These are phyloP conservation scores for Plemyria rubiginata DNA, from an alignment of 2,888 invertebrate genomes.

Conservation along the genomic window DNA sequence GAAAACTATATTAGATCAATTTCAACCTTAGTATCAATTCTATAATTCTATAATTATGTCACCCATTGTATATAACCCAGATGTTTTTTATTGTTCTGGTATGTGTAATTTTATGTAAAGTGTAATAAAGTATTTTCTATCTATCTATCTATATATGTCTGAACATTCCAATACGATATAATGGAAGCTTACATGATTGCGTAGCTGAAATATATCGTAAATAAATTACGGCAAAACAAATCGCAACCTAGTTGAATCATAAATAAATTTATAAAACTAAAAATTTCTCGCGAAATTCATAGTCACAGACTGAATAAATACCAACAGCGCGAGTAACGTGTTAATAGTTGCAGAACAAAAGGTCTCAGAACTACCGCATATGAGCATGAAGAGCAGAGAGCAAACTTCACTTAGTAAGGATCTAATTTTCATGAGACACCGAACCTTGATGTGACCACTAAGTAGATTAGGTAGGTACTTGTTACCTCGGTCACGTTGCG, in stretches of 20 bases:
- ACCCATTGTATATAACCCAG: too few species aligned
- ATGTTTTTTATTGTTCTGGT: too few species aligned
- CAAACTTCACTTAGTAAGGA: slow-evolving; percentile 56
- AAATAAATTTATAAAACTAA: background rate
- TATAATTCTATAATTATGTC: too few species aligned
- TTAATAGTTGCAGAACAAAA: slow-evolving; percentile 27
- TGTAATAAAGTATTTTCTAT: too few species aligned
- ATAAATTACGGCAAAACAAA: background rate
- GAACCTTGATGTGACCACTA: slow-evolving; percentile 65
- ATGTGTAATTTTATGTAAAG: too few species aligned
- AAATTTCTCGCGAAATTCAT: background rate
- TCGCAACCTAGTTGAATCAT: background rate
- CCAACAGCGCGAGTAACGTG: slow-evolving; percentile 16
- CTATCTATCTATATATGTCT: too few species aligned
- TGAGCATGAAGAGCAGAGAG: slow-evolving; percentile 39
- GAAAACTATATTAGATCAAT: slow-evolving; percentile 21
- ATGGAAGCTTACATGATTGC: slow-evolving; percentile 6
- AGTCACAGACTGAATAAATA: background rate
- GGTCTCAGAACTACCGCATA: slow-evolving; percentile 13
- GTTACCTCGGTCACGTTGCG: slow-evolving; percentile 57
- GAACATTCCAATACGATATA: slow-evolving; percentile 17
- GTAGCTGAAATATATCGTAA: slow-evolving; percentile 7
- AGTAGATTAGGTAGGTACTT: slow-evolving; percentile 64
- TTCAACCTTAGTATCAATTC: slow-evolving; percentile 23
- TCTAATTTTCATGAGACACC: slow-evolving; percentile 70